A percentile compares a stretch with the other conserved stretches of the same genome.
Evolutionary conservation across 2,797 vertebrate genomes (phyloP).

Genomic region (Sebastolobus altivelis): DNA sequence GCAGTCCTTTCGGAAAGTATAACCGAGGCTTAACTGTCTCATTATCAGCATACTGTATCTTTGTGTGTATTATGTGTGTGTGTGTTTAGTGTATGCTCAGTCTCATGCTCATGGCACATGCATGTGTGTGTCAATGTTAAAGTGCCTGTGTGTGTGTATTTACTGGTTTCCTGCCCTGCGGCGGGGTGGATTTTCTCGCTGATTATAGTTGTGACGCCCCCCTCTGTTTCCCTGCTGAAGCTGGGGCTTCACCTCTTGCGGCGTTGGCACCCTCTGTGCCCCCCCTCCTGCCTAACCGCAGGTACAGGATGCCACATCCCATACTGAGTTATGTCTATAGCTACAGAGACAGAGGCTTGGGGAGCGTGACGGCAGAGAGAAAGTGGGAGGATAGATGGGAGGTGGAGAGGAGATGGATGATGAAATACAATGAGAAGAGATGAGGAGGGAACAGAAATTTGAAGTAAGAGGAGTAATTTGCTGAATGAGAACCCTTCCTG

Average conservation of each 20-base stretch:
- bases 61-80: neutral
- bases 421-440: constrained; percentile 8
- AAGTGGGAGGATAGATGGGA: neutral
- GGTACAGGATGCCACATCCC: constrained; percentile 72
- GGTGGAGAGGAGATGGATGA: constrained; percentile 21
- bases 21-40: neutral
- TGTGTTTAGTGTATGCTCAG: constrained; percentile 32
- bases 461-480: constrained; percentile 13
- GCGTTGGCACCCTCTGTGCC: constrained; percentile 59
- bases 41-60: neutral
- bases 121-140: neutral
- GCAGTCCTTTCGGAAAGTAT: too few relatives aligned
- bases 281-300: constrained; percentile 54
- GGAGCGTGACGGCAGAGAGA: constrained; percentile 17
- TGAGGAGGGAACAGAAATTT: neutral
- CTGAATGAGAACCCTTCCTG: constrained; percentile 29
- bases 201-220: constrained; percentile 57
- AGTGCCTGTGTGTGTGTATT: constrained; percentile 26
- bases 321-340: constrained; percentile 41
- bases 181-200: constrained; percentile 65
- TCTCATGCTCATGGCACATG: constrained; percentile 33
- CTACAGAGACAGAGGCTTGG: constrained; percentile 38
- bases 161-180: constrained; percentile 66
- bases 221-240: constrained; percentile 62
- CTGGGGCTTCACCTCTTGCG: constrained; percentile 64